phyloP scores from a whole-genome alignment of 2,888 invertebrate genomes.

The Horisme vitalbata region DNA sequence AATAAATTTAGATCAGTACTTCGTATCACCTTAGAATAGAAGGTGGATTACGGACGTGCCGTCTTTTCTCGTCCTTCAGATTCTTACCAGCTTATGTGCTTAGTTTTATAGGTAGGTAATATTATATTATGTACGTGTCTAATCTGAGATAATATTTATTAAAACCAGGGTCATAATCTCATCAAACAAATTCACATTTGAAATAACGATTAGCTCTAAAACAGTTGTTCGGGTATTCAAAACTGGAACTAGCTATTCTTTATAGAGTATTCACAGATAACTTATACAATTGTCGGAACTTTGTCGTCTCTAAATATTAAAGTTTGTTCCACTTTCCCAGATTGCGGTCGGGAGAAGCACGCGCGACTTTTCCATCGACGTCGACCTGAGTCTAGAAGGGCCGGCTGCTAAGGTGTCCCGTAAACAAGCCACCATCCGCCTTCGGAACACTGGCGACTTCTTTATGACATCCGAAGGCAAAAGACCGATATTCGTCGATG shows the following conservation, averaged over 20 bases:
- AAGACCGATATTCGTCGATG: conserved; percentile 96
- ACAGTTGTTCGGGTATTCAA: too few species aligned
- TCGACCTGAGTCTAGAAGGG: conserved; percentile 96
- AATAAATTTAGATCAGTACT: conserved; percentile 19
- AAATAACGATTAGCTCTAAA: neutral
- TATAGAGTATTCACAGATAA: too few species aligned
- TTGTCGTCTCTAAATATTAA: conserved; percentile 17
- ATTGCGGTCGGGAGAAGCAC: conserved; percentile 96
- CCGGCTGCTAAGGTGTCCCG: conserved; percentile 97
- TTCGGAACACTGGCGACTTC: conserved; percentile 97
- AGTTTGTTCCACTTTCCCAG: conserved; percentile 56
- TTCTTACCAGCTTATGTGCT: conserved; percentile 1
- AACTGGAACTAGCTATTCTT: too few species aligned
- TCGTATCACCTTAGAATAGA: conserved; percentile 1
- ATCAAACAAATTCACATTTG: conserved; percentile 1
- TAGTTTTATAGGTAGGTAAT: too few species aligned
- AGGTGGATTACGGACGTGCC: conserved; percentile 3
- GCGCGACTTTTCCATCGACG: conserved; percentile 94
- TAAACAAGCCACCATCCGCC: conserved; percentile 94
- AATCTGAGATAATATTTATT: conserved; percentile 7
- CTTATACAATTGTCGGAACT: neutral
- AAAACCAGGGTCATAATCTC: conserved; percentile 5
- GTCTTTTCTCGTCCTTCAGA: conserved; percentile 6
- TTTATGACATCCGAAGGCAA: conserved; percentile 97
- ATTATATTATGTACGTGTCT: too few species aligned